Evolutionary conservation across 2,888 invertebrate genomes (phyloP).

Genomic region (Aspidiotus rigidus): DNA sequence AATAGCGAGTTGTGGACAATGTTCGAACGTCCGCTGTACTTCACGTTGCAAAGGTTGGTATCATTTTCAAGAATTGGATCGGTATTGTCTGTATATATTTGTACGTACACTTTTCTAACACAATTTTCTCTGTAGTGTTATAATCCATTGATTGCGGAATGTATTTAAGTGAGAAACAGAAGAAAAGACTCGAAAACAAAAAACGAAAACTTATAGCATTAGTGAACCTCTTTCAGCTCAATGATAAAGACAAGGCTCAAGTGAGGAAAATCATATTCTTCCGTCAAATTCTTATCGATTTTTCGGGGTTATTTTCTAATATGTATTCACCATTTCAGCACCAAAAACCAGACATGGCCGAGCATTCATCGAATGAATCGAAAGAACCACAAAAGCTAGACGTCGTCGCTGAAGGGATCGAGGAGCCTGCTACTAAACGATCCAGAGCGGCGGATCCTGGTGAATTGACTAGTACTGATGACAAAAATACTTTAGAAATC

Average conservation of each 20-base stretch:
- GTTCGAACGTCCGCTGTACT: no score
- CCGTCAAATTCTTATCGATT: no score
- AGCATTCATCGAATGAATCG: conserved; percentile 14
- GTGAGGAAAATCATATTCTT: no score
- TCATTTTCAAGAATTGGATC: no score
- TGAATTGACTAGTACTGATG: not conserved
- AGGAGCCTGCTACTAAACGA: conserved; percentile 24
- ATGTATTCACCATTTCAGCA: not conserved
- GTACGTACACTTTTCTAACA: no score
- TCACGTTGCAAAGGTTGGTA: no score
- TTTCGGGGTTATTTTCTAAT: not conserved
- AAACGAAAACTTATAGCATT: conserved; percentile 26
- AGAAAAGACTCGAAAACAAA: conserved; percentile 22
- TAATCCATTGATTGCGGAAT: no score
- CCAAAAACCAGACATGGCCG: conserved; percentile 7
- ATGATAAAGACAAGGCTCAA: conserved; percentile 20
- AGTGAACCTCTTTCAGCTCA: conserved; percentile 19
- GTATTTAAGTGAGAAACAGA: conserved; percentile 21
- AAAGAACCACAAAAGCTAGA: conserved; percentile 3
- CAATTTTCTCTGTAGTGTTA: no score
- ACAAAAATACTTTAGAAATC: not conserved
- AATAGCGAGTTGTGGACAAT: no score
- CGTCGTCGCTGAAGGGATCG: not conserved
- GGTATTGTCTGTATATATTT: no score
- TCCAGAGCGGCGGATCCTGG: conserved; percentile 4